These are phyloP conservation scores for Heteromyza rotundicornis DNA, from an alignment of 2,888 invertebrate species.

Conservation along the genomic window DNA sequence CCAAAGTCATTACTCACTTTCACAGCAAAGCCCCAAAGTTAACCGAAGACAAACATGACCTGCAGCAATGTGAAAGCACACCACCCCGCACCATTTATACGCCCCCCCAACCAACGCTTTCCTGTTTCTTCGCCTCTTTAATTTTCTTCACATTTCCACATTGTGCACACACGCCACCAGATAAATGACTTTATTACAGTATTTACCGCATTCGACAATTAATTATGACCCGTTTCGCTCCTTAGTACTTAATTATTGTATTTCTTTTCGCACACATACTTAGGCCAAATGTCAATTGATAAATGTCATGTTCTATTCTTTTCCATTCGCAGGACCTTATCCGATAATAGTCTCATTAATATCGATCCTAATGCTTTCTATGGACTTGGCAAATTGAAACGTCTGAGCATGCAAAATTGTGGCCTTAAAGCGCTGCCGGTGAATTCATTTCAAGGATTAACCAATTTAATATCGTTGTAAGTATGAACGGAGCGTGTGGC, in stretches of 20 bases:
- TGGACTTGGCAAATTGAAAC: conserved; percentile 61
- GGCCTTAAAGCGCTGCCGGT: conserved; percentile 62
- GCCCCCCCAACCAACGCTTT: no score
- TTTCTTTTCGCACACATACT: neutral
- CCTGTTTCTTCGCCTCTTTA: conserved; percentile 5
- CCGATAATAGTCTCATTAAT: conserved; percentile 75
- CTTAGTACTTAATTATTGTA: neutral
- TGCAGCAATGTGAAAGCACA: neutral
- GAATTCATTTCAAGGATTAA: conserved; percentile 59
- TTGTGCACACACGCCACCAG: conserved; percentile 2
- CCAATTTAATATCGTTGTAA: conserved; percentile 61
- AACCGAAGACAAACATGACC: neutral
- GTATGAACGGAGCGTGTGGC: conserved; percentile 44
- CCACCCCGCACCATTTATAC: neutral
- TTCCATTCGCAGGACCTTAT: conserved; percentile 66
- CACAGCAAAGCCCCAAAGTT: no score
- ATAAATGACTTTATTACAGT: conserved; percentile 27
- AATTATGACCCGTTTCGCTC: conserved; percentile 13
- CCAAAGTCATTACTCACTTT: conserved; percentile 11
- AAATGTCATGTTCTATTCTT: conserved; percentile 14
- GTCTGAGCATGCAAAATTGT: conserved; percentile 62
- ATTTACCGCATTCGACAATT: conserved; percentile 18
- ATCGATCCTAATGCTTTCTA: conserved; percentile 72
- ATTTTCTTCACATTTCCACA: neutral
- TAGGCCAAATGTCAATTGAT: conserved; percentile 16